phyloP scores from a whole-genome alignment of 2,113 vertebrate species.

The Mola mola region DNA sequence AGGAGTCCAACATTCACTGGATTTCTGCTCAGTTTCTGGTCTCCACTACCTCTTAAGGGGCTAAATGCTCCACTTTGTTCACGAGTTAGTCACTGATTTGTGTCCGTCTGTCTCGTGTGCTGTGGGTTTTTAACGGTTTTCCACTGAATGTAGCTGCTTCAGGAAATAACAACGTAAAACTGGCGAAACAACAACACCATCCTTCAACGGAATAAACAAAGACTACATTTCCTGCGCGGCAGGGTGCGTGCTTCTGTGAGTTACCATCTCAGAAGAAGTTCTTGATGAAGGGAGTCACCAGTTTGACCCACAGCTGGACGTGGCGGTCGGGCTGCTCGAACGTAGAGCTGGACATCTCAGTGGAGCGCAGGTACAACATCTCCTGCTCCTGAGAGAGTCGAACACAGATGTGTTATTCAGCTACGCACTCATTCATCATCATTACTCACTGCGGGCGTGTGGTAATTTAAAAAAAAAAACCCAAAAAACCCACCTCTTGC shows the following conservation, averaged over 20 bases:
- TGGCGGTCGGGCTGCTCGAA: slow-evolving; percentile 90
- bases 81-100: too few relatives aligned
- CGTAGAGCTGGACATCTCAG: slow-evolving; percentile 84
- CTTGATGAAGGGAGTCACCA: slow-evolving; percentile 95
- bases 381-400: slow-evolving; percentile 87
- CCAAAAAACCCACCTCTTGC: slow-evolving; percentile 84
- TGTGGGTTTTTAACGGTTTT: too few relatives aligned
- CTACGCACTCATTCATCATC: slow-evolving; percentile 12
- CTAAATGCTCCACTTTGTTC: too few relatives aligned
- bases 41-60: too few relatives aligned
- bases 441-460: slow-evolving; percentile 3
- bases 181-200: too few relatives aligned
- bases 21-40: too few relatives aligned
- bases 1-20: too few relatives aligned
- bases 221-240: slow-evolving; percentile 16
- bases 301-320: slow-evolving; percentile 96
- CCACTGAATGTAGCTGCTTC: too few relatives aligned
- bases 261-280: slow-evolving; percentile 90
- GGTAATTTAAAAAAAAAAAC: neutral
- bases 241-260: neutral
- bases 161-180: too few relatives aligned
- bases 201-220: too few relatives aligned
- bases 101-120: too few relatives aligned
- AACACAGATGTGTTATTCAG: slow-evolving; percentile 27
- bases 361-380: slow-evolving; percentile 87